phyloP scores from a whole-genome alignment of 2,888 invertebrate species.

The Microctonus brassicae region DNA sequence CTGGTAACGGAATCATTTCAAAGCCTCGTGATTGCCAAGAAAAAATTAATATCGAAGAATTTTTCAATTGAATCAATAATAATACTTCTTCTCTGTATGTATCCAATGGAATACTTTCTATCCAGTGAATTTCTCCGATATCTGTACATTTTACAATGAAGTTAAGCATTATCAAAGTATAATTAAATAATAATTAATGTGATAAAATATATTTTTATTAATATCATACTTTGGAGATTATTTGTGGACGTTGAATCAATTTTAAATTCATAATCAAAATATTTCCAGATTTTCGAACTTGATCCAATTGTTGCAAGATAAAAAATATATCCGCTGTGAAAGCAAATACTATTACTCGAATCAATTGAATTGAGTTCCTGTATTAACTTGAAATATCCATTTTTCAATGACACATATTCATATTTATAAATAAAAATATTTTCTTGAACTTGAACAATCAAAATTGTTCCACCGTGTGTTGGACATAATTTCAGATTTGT shows the following conservation, averaged over 20 bases:
- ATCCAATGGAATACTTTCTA: constrained; percentile 60
- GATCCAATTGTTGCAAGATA: constrained; percentile 56
- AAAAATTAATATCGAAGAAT: constrained; percentile 50
- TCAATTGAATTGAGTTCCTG: constrained; percentile 48
- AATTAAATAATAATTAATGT: constrained; percentile 1
- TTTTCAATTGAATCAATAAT: constrained; percentile 66
- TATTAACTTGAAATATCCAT: constrained; percentile 43
- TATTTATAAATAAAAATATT: constrained; percentile 53
- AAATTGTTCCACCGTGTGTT: not conserved
- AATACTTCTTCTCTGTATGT: constrained; percentile 70
- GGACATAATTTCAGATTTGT: constrained; percentile 34
- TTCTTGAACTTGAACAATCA: constrained; percentile 46
- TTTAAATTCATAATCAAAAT: constrained; percentile 48
- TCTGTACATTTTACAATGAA: constrained; percentile 42
- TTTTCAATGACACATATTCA: constrained; percentile 35
- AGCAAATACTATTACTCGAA: constrained; percentile 55
- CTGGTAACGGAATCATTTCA: constrained; percentile 44
- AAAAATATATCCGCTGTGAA: constrained; percentile 56
- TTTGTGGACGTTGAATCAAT: constrained; percentile 48
- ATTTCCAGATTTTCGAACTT: constrained; percentile 50
- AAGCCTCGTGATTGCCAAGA: constrained; percentile 56
- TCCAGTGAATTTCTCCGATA: constrained; percentile 50
- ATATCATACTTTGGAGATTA: constrained; percentile 4
- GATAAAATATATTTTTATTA: not conserved
- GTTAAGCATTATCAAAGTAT: not conserved